Base-by-base conservation (phyloP, 1,140 invertebrate species). In the Sycophila sp. region DNA sequence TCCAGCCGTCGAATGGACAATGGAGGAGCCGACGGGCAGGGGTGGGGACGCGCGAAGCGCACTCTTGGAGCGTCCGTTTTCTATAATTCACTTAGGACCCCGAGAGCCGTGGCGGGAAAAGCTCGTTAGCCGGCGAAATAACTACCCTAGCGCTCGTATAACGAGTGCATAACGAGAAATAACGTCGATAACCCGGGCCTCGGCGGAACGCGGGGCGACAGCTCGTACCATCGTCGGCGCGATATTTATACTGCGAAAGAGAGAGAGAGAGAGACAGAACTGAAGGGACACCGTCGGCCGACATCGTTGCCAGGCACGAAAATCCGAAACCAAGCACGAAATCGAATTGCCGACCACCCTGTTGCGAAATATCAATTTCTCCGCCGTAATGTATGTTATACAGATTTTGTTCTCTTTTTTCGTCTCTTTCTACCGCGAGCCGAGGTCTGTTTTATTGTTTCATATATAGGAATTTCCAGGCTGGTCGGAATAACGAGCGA, bases 101-200 rank as follows among this genome's bases (percentile, higher is more conserved):
- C 4, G 38, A 40, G 38, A 6, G 4, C 38, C n/a, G n/a, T 10
- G 38, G 38, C 38, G 36, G 45, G 72, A 32, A 53, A 38, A 53
- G 49, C 72, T 73, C 66, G 72, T 69, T 73, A 69, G 38, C 26
- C 17, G 51, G 22, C 22, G 49, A 53, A 65, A 62, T 65, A 73
- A 70, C 56, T n/a, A 36, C 47, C 45, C 26, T 22, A 6, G 2
- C 42, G 32, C 15, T 15, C 15, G 11, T 65, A 34, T 65, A 68
- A 69, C 49, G 58, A 68, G 63, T 60, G 36, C 32, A 55, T 70
- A 73, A 71, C 59, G 40, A 68, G 72, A 67, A 71, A 62, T 73
- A 70, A 67, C 68, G 63, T 47, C 47, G 56, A 73, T 69, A 70
- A 53, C 36, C 53, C 34, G 42, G n/a, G 36, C 22, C 30, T 49